Conservation (phyloP, 2,888 invertebrate species). For the Ectemnius cavifrons region DNA sequence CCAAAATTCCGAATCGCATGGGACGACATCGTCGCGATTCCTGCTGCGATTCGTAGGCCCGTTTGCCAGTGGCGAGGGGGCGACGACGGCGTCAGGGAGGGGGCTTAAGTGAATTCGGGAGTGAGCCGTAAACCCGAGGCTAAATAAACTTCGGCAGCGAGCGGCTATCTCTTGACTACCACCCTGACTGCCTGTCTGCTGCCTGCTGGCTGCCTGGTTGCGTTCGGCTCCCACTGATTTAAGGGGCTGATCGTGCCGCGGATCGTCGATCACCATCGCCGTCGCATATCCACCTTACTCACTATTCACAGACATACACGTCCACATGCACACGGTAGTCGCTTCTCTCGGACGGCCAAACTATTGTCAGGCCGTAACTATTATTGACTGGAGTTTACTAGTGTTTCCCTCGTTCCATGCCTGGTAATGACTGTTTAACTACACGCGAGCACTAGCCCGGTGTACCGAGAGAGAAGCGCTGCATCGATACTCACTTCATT, state of each 20-base stretch:
- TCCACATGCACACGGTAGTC: no score
- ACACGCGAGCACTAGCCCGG: no score
- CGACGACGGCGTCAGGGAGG: no score
- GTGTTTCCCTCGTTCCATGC: no score
- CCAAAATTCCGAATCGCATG: conserved; percentile 74
- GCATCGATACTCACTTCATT: no score
- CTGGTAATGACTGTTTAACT: no score
- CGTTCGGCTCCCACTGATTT: conserved; percentile 53
- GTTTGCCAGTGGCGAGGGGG: no score
- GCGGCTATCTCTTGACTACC: conserved; percentile 15
- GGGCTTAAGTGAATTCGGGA: conserved; percentile 72
- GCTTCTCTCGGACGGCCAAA: conserved; percentile 9
- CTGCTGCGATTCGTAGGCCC: conserved; percentile 62
- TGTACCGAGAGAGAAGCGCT: no score
- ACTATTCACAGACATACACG: not conserved
- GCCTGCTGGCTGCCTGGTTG: conserved; percentile 13
- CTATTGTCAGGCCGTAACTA: conserved; percentile 31
- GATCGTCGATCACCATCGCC: conserved; percentile 22
- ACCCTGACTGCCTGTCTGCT: no score
- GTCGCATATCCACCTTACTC: conserved; percentile 26
- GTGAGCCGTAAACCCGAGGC: conserved; percentile 72
- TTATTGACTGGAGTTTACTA: not conserved
- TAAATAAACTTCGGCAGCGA: conserved; percentile 72
- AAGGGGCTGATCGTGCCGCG: conserved; percentile 51
- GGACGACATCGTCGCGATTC: conserved; percentile 66